Percentiles rank a stretch among this genome's conserved stretches.
phyloP scores from a whole-genome alignment of 2,797 vertebrate species.

The Coreius guichenoti region DNA sequence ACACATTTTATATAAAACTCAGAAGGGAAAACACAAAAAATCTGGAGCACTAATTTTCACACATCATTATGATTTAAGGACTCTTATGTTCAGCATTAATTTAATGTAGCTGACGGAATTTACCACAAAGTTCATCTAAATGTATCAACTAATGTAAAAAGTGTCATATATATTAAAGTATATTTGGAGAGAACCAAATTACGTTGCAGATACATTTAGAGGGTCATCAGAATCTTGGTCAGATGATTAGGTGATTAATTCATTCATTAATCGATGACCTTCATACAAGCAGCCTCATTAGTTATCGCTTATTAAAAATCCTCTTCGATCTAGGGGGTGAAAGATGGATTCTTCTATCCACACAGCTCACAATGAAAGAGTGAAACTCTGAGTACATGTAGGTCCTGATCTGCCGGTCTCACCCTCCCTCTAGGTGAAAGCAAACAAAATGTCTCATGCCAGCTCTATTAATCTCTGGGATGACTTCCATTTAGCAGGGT shows the following conservation, averaged over 20 bases:
- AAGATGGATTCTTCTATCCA: background rate
- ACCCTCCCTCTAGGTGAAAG: slow-evolving; percentile 40
- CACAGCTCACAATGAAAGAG: background rate
- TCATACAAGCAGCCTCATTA: slow-evolving; percentile 22
- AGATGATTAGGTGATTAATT: slow-evolving; percentile 23
- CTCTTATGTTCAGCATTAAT: slow-evolving; percentile 27
- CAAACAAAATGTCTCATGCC: slow-evolving; percentile 47
- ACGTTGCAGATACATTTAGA: background rate
- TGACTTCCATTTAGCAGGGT: slow-evolving; percentile 52
- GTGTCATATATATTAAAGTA: background rate
- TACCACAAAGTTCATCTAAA: background rate
- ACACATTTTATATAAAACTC: background rate
- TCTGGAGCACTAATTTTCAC: slow-evolving; percentile 22
- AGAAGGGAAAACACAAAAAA: background rate
- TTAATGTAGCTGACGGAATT: background rate
- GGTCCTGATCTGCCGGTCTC: slow-evolving; percentile 8
- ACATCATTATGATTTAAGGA: slow-evolving; percentile 10
- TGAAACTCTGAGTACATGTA: slow-evolving; percentile 11
- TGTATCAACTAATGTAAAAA: background rate
- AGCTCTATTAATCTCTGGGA: slow-evolving; percentile 48
- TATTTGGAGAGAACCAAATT: background rate
- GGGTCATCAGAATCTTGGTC: slow-evolving; percentile 2
- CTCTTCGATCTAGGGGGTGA: slow-evolving; percentile 5
- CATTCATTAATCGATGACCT: slow-evolving; percentile 26
- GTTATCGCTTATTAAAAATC: slow-evolving; percentile 30